A percentile compares a stretch with the other conserved stretches of the same genome.
Evolutionary conservation across 2,797 vertebrate genomes (phyloP).

Genomic region (Tiaroga cobitis): DNA sequence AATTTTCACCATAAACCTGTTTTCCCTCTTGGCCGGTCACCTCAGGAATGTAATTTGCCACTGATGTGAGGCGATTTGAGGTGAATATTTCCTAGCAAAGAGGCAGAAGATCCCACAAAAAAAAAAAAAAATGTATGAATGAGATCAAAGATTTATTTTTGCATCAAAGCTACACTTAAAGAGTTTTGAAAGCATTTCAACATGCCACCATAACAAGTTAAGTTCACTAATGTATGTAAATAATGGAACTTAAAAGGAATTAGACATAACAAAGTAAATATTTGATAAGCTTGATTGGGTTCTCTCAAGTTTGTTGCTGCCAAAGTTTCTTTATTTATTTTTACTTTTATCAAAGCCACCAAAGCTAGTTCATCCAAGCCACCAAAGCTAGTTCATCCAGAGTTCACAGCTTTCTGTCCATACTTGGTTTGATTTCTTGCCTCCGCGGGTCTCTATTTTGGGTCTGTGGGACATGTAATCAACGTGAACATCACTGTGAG

Average conservation of each 20-base stretch:
- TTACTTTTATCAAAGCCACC: background rate
- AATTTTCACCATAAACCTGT: conserved; percentile 15
- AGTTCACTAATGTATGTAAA: background rate
- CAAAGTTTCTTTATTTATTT: background rate
- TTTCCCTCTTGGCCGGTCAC: conserved; percentile 2
- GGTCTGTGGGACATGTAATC: background rate
- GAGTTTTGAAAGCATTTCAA: conserved; percentile 20
- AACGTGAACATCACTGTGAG: background rate
- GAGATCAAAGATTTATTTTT: background rate
- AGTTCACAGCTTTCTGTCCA: background rate
- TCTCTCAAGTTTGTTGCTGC: background rate
- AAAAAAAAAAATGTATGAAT: background rate
- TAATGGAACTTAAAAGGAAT: background rate
- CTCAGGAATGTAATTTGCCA: conserved; percentile 5
- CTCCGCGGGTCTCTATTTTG: background rate
- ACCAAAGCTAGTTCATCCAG: background rate
- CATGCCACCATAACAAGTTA: conserved; percentile 11
- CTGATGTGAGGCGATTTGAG: background rate
- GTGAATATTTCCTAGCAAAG: background rate
- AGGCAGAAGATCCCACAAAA: background rate
- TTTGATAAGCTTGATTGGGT: background rate
- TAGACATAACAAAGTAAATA: background rate
- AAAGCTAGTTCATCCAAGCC: background rate
- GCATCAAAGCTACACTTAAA: background rate
- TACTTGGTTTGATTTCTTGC: background rate